Evolutionary conservation across 2,113 vertebrate genomes (phyloP), one percentile per base, ranked within the genome.

Genomic region (Phodopus roborovskii): DNA sequence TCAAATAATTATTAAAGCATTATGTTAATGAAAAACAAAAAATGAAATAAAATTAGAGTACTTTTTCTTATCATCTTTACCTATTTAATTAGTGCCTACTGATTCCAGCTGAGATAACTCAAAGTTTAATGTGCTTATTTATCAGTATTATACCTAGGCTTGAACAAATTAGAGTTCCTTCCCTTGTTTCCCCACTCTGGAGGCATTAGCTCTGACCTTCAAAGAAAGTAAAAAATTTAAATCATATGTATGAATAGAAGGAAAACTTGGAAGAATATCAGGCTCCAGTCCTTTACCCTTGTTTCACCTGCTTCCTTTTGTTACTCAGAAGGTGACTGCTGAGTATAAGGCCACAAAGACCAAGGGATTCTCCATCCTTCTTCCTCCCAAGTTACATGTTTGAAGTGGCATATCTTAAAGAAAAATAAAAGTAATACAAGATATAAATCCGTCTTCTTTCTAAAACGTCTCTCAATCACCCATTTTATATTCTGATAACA

Each of bases 391-490:
- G 33, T 36, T 56, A 78, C 68, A 58, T 78, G 11, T 66, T 74
- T 71, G 33, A 90, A 94, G 33, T 53, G 20, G 26, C 33, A 70
- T 92, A 84, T 2, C 12, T 77, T 15, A 68, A 94, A 89, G 79
- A 73, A 66, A 89, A 88, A 36, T n/a, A 42, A 68, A 95, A 71
- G 15, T 7, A 88, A 93, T 12, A 30, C 22, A 86, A 81, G 78
- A 73, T 84, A 26, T 12, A 95, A 93, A 90, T 79, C 30, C 24
- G 53, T 71, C n/a, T 89, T 89, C 50, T 85, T 91, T 78, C 24
- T 75, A 84, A 85, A 62, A 68, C 50, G 77, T 84, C n/a, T 88
- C 90, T 93, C 36, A 19, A 91, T 92, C 84, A 64, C 79, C 68
- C 30, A 50, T 87, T 87, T 70, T 86, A 50, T 36, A 36, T 50